phyloP scores from a whole-genome alignment of 1,140 invertebrate genomes.

The Hypothenemus hampei region DNA sequence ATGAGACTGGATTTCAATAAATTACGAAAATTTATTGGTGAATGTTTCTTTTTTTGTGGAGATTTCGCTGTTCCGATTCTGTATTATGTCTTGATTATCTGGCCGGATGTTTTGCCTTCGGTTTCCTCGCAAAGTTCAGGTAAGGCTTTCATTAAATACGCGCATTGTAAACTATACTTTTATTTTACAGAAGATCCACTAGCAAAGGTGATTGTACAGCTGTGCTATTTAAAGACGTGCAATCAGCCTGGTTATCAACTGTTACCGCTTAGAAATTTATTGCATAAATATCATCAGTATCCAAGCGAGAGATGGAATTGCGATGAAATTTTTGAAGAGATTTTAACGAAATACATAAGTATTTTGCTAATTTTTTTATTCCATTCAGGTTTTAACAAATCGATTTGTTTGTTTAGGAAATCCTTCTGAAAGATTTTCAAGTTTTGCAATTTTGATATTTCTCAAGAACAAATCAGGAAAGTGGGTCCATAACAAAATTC shows the following conservation, averaged over 20 bases:
- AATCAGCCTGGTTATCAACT: conserved; percentile 34
- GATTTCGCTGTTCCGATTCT: conserved; percentile 37
- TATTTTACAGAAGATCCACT: conserved; percentile 30
- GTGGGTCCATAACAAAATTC: conserved; percentile 34
- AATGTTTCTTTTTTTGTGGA: conserved; percentile 36
- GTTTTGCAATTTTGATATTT: conserved; percentile 31
- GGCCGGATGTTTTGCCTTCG: conserved; percentile 39
- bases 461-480: conserved; percentile 32
- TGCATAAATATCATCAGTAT: conserved; percentile 36
- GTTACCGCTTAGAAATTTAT: conserved; percentile 27
- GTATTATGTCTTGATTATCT: conserved; percentile 36
- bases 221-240: conserved; percentile 31
- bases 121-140: conserved; percentile 18
- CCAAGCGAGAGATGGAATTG: conserved; percentile 31
- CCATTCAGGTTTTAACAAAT: background rate
- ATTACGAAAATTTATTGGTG: conserved; percentile 36
- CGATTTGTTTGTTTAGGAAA: conserved; percentile 28
- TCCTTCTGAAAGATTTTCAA: conserved; percentile 18
- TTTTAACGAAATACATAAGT: conserved; percentile 35
- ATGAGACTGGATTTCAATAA: conserved; percentile 29
- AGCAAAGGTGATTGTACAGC: conserved; percentile 35
- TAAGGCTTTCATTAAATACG: conserved; percentile 6
- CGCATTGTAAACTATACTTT: background rate
- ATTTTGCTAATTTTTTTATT: conserved; percentile 11
- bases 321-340: conserved; percentile 34